Base-by-base conservation (phyloP, 53 echinoderm and acorn worm genomes). In the Glandiceps talaboti region DNA sequence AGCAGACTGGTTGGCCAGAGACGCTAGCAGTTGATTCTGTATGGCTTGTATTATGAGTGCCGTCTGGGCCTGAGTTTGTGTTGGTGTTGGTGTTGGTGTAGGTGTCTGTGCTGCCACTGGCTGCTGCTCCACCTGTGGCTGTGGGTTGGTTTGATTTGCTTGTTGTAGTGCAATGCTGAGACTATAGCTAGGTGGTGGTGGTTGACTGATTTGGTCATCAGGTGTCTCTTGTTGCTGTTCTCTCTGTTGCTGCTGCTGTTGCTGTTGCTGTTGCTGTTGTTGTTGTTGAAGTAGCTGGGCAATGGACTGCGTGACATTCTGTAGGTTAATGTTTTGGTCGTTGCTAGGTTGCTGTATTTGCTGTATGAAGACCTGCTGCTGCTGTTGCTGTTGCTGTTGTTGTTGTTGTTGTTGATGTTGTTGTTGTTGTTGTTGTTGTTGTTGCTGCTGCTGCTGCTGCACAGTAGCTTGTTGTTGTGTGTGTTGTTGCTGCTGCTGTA, bases 171-270 rank as follows among this genome's bases (percentile, higher is more conserved):
- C 64, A 45, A 45, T 45, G 20, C 64, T 45, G 64, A 45, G 64
- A 45, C 64, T 45, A 82, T 93, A 93, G 76, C 93, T 93, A 20
- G 93, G 93, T 27, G 93, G 92, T 0, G 92, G 92, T 0, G 92
- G 93, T 33, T 93, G 93, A 0, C 80, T 73, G 30, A 74, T 28
- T 0, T 77, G 28, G 0, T 73, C 12, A 1, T 73, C 73, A 12
- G 29, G 73, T 0, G 81, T 45, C 64, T 45, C 64, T 20, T 45
- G 64, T 45, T 45, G 64, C 64, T 45, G 64, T 45, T 12, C 20
- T 45, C 78, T 73, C 27, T 82, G 82, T 27, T 85, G 87, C 29
- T 83, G 83, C 74, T 86, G 86, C 73, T 90, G 90, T 64, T 90
- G 90, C 75, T 84, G 81, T 74, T 88, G 88, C 75, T 84, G 89